Base-by-base conservation (phyloP, 2,113 vertebrate species). In the Trichomycterus rosablanca region DNA sequence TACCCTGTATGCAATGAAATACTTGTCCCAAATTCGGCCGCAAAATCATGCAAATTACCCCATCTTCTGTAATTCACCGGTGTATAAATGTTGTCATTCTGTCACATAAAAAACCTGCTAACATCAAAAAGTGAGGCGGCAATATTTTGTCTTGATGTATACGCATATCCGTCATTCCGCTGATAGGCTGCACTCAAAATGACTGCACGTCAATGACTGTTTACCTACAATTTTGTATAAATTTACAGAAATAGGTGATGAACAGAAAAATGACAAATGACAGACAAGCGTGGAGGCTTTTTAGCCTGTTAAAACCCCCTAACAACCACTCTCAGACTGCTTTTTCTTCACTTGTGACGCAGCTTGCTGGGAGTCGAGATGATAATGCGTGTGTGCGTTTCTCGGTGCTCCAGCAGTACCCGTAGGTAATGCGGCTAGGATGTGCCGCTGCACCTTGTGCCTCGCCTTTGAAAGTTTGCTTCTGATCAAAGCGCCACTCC, bases 401-500 rank as follows among this genome's bases (percentile, higher is more conserved):
- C 34, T 22, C 5, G 15, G 9, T 37, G 20, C 15, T 37, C 10
- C 8, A 19, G 32, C 51, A 77, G 71, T 74, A 66, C 73, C 62
- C 63, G 59, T 54, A 73, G 72, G 76, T 80, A 80, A 81, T 78
- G 65, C n/a, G n/a, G n/a, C n/a, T n/a, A n/a, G 78, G 76, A 72
- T 30, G 67, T 59, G 44, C 48, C 2, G 68, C 67, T 71, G 79
- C 57, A 24, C 39, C 76, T 76, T 76, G 68, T 67, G 66, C 68
- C 68, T 75, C 70, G 59, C 67, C 68, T 74, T 70, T 70, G 75
- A 78, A 81, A 80, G 48, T 80, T 85, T 55, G 74, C 63, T 61
- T 62, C 63, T 71, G 79, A 85, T 83, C 83, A 85, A 83, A 84
- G 82, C 19, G 9, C 66, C 64, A 61, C 71, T 68, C 78, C 75